Evolutionary conservation across 2,113 vertebrate species (phyloP).

Genomic region (Myiopsitta monachus): DNA sequence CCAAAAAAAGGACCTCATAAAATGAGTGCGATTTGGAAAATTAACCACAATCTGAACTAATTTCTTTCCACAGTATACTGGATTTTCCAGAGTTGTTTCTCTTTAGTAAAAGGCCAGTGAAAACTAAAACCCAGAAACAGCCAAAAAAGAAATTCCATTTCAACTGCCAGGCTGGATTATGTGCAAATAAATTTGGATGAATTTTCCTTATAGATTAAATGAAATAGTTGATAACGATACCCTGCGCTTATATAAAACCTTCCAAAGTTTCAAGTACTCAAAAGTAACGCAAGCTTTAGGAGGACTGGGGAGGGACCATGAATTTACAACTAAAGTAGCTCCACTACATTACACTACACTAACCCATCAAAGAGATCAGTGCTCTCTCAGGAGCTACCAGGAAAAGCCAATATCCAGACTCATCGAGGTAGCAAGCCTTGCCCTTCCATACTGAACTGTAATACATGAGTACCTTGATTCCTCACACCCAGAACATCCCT

Average conservation of each 20-base stretch:
- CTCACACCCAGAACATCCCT: neutral
- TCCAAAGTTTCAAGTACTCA: neutral
- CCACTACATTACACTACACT: neutral
- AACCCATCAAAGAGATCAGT: neutral
- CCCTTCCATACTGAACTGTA: neutral
- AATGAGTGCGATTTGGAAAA: neutral
- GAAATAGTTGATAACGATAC: neutral
- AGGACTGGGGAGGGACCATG: neutral
- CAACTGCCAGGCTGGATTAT: accelerated
- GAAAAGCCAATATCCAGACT: neutral
- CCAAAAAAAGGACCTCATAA: neutral
- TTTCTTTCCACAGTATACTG: neutral
- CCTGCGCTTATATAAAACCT: neutral
- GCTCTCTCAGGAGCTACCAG: neutral
- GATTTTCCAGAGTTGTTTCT: neutral
- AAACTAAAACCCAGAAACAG: neutral
- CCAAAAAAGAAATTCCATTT: neutral
- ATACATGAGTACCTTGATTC: neutral
- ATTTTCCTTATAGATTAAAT: neutral
- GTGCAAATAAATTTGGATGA: neutral
- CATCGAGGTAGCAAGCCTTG: neutral
- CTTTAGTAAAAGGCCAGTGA: neutral
- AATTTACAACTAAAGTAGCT: neutral
- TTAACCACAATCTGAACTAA: neutral
- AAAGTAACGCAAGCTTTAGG: neutral